Percentiles rank a stretch among this genome's conserved stretches.
Conservation (phyloP, 2,113 vertebrate species). For the Melanostigma gelatinosum region DNA sequence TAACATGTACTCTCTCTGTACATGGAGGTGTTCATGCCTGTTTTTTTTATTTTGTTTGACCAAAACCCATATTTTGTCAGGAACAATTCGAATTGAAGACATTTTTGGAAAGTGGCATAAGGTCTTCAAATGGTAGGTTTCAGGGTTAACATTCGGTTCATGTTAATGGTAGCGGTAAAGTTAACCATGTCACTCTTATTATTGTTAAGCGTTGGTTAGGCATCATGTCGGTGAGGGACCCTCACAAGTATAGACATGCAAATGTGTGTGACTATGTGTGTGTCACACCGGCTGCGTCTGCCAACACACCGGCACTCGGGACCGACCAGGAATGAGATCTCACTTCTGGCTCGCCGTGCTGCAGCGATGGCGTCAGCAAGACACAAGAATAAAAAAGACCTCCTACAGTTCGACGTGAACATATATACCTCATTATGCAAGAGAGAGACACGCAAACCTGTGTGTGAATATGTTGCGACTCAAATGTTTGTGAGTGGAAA, state of each 20-base stretch:
- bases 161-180: no score
- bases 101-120: no score
- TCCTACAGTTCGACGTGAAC: slow-evolving; percentile 41
- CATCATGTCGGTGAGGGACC: neutral
- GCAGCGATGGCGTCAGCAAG: slow-evolving; percentile 51
- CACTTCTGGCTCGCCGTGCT: slow-evolving; percentile 40
- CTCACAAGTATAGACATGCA: neutral
- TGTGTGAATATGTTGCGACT: no score
- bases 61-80: neutral
- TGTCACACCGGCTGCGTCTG: slow-evolving; percentile 34
- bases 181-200: neutral
- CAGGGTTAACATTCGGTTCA: neutral
- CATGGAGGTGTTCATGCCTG: no score
- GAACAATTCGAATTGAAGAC: neutral
- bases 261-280: neutral
- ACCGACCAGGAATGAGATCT: slow-evolving; percentile 48
- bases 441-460: no score
- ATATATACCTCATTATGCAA: neutral
- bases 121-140: neutral
- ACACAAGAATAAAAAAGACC: slow-evolving; percentile 42
- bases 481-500: no score
- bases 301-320: slow-evolving; percentile 37
- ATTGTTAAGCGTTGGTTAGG: neutral
- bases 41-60: no score
- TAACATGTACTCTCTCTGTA: neutral